Evolutionary conservation across 2,113 vertebrate species (phyloP).

Genomic region (Puntigrus tetrazona): DNA sequence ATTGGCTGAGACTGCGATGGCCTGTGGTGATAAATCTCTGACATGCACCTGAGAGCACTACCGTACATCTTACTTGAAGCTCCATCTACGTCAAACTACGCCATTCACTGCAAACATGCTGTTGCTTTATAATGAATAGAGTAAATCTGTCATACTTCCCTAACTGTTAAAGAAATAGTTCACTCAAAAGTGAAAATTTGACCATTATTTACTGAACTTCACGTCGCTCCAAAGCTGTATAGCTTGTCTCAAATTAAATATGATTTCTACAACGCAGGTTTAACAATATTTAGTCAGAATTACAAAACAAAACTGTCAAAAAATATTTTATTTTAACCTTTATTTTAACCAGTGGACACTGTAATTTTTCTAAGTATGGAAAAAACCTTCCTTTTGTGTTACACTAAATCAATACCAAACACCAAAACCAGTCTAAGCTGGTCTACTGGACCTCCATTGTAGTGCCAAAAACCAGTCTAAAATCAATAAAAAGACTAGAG

Average conservation of each 20-base stretch:
- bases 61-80: slow-evolving; percentile 7
- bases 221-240: background rate
- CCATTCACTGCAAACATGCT: background rate
- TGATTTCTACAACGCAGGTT: background rate
- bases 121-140: background rate
- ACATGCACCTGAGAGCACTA: slow-evolving; percentile 29
- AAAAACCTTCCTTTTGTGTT: background rate
- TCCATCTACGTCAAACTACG: slow-evolving; percentile 37
- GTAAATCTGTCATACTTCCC: background rate
- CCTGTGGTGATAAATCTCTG: slow-evolving; percentile 37
- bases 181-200: background rate
- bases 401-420: background rate
- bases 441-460: no score
- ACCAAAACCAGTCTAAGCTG: background rate
- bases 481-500: background rate
- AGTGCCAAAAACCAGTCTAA: background rate
- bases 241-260: background rate
- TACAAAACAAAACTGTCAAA: no score
- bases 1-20: slow-evolving; percentile 14
- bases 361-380: background rate
- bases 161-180: background rate
- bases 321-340: no score
- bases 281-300: background rate
- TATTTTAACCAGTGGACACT: background rate
- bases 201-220: background rate